phyloP scores from a whole-genome alignment of 2,113 vertebrate genomes.

The Oreamnos americanus region DNA sequence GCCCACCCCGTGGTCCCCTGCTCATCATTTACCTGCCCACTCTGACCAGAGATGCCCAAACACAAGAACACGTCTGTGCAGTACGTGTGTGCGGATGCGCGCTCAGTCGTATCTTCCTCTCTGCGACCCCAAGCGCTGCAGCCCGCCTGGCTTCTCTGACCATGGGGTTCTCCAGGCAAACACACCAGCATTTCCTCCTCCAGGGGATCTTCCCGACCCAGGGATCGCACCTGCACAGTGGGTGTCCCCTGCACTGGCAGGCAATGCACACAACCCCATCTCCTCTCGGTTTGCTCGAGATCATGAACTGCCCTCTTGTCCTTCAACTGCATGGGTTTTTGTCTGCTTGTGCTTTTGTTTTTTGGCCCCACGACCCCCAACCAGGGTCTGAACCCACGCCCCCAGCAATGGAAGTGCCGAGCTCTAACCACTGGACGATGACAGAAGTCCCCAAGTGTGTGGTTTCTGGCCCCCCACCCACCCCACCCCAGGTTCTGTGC shows the following conservation, averaged over 20 bases:
- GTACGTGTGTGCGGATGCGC: rapidly evolving
- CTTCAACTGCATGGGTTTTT: not conserved
- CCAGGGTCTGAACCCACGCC: not conserved
- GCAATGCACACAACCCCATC: rapidly evolving
- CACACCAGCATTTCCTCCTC: not conserved
- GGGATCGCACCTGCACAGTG: not conserved
- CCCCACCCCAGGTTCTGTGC: not conserved
- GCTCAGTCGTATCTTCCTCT: not conserved
- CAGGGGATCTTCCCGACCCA: not conserved
- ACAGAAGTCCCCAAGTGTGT: not conserved
- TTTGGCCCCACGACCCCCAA: not conserved
- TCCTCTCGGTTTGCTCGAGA: too few species aligned
- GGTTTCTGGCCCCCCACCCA: too few species aligned
- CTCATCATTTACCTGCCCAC: not conserved
- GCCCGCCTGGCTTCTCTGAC: not conserved
- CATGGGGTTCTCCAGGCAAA: not conserved
- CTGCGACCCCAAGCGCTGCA: not conserved
- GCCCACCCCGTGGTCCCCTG: not conserved
- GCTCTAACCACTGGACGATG: not conserved
- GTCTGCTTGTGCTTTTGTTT: not conserved
- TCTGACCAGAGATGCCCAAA: not conserved
- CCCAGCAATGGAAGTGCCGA: not conserved
- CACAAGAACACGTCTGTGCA: not conserved
- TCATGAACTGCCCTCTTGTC: not conserved
- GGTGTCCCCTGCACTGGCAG: not conserved